phyloP scores from a whole-genome alignment of 1,140 invertebrate species.

The Stenopsyche tienmushanensis region DNA sequence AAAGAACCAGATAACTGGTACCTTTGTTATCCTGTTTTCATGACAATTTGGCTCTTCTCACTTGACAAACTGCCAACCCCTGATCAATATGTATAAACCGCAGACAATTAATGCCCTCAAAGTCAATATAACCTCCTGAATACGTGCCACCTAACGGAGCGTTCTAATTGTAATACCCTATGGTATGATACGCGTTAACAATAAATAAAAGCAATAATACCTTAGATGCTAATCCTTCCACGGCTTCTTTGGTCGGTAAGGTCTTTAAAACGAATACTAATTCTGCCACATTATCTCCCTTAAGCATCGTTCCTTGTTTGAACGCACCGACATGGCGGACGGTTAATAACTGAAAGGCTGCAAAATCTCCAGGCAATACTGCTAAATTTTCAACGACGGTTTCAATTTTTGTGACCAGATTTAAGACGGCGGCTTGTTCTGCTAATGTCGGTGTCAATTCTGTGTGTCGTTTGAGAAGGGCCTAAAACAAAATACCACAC shows the following conservation, averaged over 20 bases:
- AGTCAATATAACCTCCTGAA: too few relatives aligned
- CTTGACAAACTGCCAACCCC: too few relatives aligned
- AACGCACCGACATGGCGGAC: slow-evolving; percentile 95
- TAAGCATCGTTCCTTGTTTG: slow-evolving; percentile 97
- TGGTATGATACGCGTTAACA: too few relatives aligned
- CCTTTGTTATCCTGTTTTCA: too few relatives aligned
- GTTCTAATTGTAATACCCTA: too few relatives aligned
- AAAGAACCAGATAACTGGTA: too few relatives aligned
- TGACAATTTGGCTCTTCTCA: too few relatives aligned
- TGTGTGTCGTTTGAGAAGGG: slow-evolving; percentile 84
- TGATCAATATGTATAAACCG: too few relatives aligned
- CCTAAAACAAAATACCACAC: slow-evolving; percentile 58
- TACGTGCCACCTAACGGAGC: too few relatives aligned
- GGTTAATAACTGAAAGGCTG: slow-evolving; percentile 95
- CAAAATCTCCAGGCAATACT: slow-evolving; percentile 88
- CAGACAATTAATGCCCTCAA: too few relatives aligned
- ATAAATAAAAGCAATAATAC: too few relatives aligned
- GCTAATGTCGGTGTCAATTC: slow-evolving; percentile 86
- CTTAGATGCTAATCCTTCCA: slow-evolving; percentile 87
- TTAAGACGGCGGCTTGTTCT: slow-evolving; percentile 88
- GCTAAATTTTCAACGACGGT: slow-evolving; percentile 91
- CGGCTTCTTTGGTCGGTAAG: slow-evolving; percentile 91
- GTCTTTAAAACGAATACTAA: slow-evolving; percentile 98
- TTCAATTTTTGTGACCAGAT: slow-evolving; percentile 91
- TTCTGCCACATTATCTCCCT: slow-evolving; percentile 92